Percentiles rank a stretch among this genome's conserved stretches.
phyloP scores from a whole-genome alignment of 2,113 vertebrate species.

The Brienomyrus brachyistius region DNA sequence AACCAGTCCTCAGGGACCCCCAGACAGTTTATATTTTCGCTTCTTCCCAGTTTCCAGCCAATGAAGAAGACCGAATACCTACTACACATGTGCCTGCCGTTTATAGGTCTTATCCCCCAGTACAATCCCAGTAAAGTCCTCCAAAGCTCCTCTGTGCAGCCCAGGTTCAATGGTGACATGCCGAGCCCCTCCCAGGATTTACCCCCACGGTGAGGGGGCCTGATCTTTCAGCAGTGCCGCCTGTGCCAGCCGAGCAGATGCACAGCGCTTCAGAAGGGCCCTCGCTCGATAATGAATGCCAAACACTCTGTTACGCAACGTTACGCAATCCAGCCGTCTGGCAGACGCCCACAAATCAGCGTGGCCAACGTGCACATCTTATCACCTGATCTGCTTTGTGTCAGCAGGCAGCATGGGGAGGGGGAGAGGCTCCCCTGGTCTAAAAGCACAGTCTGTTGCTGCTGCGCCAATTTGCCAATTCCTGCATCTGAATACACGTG shows the following conservation, averaged over 20 bases:
- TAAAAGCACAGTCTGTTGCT: background rate
- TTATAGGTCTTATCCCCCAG: background rate
- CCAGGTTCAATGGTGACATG: background rate
- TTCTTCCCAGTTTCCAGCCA: background rate
- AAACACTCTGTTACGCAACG: constrained; percentile 1
- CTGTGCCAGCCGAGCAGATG: background rate
- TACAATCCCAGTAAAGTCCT: background rate
- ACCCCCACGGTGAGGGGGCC: background rate
- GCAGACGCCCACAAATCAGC: background rate
- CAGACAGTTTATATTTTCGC: background rate
- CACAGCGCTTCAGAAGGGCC: background rate
- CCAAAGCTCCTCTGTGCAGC: background rate
- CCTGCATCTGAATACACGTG: background rate
- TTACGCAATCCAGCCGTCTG: background rate
- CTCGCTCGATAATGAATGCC: background rate
- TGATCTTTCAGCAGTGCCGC: background rate
- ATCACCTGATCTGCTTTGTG: background rate
- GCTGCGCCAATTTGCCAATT: background rate
- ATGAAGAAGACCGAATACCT: background rate
- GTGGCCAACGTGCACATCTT: background rate
- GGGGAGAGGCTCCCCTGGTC: background rate
- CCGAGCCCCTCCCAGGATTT: background rate
- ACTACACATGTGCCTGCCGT: background rate
- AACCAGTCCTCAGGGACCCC: background rate
- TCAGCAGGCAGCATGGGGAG: background rate